Evolutionary conservation across 2,797 vertebrate species (phyloP), one percentile per base, ranked within the genome.

Genomic region (Aythya fuligula): DNA sequence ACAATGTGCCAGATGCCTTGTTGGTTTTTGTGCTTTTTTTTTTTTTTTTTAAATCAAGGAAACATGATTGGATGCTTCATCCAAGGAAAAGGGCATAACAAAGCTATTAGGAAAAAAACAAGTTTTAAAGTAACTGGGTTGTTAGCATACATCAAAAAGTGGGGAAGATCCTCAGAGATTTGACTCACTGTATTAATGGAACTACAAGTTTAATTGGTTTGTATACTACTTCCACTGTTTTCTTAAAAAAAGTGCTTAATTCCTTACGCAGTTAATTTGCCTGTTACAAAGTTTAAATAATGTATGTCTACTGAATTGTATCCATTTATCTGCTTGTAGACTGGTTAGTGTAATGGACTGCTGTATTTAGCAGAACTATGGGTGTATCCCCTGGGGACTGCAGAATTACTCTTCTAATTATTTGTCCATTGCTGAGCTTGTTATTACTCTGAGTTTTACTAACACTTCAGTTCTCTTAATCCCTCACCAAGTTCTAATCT

Each of bases 391-490:
- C 41, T 75, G 54, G 34, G 66, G 69, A 80, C 38, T 58, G 14
- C 36, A 90, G 53, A 93, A 89, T 77, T 66, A 69, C 66, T 95
- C 95, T 93, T 78, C 69, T 85, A 51, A 94, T 96, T 84, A 91
- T 64, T 76, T 61, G 82, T 91, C 28, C 38, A 11, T 81, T 85
- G 62, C 65, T 61, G 70, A 82, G 64, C 34, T 92, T 86, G 88
- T 84, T 87, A 61, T 74, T 54, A 80, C 58, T 95, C 41, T 20
- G 18, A 78, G 11, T 96, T 95, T 83, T 96, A 57, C 51, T 86
- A 94, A 83, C 66, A 75, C 87, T 96, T 93, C n/a, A 75, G 5
- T 93, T 60, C 10, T 58, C 84, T 77, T 82, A 90, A 81, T 90
- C 56, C 65, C 21, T 88, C 61, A 94, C 65, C 36, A 89, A 74